A percentile compares a stretch with the other conserved stretches of the same genome.
Conservation (phyloP, 1,140 invertebrate species). For the Caenorhabditis remanei region DNA sequence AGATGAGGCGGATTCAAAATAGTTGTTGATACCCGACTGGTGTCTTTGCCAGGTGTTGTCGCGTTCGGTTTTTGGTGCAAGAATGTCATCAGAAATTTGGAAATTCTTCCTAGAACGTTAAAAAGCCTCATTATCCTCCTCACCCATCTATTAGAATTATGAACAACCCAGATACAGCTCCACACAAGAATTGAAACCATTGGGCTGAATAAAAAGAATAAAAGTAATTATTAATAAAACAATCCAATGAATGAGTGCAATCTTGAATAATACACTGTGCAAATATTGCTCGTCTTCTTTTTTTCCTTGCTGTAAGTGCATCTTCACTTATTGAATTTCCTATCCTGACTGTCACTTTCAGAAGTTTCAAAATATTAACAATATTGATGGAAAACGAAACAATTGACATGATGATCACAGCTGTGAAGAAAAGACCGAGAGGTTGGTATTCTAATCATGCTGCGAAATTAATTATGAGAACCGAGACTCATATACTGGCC, state of each 20-base stretch:
- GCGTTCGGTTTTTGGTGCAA: not conserved
- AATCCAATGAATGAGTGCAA: constrained; percentile 20
- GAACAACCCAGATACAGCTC: constrained; percentile 13
- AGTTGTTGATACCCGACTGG: not conserved
- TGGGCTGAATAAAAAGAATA: not conserved
- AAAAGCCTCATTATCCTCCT: not conserved
- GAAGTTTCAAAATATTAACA: not conserved
- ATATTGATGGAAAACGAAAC: constrained; percentile 10
- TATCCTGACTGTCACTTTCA: not conserved
- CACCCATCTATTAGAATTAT: constrained; percentile 3
- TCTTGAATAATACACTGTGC: constrained; percentile 39
- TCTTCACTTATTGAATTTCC: not conserved
- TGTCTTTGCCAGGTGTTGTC: not conserved
- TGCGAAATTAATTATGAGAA: no score
- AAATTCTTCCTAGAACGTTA: not conserved
- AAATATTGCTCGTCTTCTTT: constrained; percentile 22
- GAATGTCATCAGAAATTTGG: not conserved
- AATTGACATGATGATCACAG: not conserved
- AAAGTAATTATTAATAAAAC: not conserved
- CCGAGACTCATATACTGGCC: no score
- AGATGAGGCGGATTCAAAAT: no score
- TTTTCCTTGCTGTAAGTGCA: not conserved
- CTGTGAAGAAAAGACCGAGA: no score
- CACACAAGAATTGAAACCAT: constrained; percentile 44
- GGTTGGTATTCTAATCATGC: no score